Evolutionary conservation across 2,113 vertebrate genomes (phyloP).

Genomic region (Excalfactoria chinensis): DNA sequence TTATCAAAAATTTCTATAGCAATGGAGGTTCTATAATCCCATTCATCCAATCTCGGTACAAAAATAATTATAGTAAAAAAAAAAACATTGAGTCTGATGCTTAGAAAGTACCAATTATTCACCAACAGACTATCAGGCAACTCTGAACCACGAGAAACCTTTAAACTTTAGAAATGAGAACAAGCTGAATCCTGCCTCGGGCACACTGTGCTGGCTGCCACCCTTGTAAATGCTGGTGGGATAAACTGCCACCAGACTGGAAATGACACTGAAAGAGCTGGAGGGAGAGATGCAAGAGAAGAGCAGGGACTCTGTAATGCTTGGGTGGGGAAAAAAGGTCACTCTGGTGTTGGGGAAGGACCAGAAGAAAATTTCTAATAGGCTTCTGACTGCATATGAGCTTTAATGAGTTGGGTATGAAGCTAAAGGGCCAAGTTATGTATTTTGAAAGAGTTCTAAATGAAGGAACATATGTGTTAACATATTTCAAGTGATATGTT

Average conservation of each 20-base stretch:
- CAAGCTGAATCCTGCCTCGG: not conserved
- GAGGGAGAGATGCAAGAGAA: not conserved
- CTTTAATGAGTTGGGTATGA: slow-evolving; percentile 47
- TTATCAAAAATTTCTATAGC: not conserved
- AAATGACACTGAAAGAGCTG: slow-evolving; percentile 4
- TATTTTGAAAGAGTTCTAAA: slow-evolving; percentile 58
- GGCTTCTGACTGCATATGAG: slow-evolving; percentile 19
- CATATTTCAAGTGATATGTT: slow-evolving; percentile 74
- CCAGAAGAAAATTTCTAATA: not conserved
- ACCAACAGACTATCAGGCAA: not conserved
- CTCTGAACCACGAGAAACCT: not conserved
- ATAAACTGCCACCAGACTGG: slow-evolving; percentile 5
- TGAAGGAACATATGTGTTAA: slow-evolving; percentile 67
- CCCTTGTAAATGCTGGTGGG: not conserved
- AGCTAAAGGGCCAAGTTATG: slow-evolving; percentile 61
- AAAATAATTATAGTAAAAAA: not conserved
- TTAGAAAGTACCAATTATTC: not conserved
- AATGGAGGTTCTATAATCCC: not conserved
- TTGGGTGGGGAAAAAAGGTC: slow-evolving; percentile 11
- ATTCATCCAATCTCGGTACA: not conserved
- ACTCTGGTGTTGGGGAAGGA: not conserved
- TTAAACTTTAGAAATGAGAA: slow-evolving; percentile 24
- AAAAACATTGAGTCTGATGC: not conserved
- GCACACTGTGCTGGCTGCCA: not conserved
- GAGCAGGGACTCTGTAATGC: not conserved